These are phyloP conservation scores for Gambelia wislizenii DNA, from an alignment of 2,797 vertebrate species.

Conservation along the genomic window DNA sequence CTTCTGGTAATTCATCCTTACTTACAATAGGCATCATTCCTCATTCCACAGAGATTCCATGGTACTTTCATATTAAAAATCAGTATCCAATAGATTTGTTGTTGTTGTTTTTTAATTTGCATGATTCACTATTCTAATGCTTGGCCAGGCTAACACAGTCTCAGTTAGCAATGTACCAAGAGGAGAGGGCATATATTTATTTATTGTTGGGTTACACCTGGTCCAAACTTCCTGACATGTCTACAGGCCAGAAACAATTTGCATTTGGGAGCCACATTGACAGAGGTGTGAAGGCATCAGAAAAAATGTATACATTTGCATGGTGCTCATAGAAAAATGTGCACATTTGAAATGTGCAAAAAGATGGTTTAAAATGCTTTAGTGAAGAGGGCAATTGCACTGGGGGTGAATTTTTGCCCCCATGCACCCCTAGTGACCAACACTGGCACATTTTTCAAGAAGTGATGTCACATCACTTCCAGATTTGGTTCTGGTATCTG, in stretches of 20 bases:
- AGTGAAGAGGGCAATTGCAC: too few species aligned
- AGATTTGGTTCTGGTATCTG: too few species aligned
- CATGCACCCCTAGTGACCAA: too few species aligned
- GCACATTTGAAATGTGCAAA: background rate
- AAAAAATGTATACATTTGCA: too few species aligned
- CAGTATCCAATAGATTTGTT: background rate
- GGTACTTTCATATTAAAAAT: background rate
- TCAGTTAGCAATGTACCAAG: background rate
- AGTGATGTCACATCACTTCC: too few species aligned
- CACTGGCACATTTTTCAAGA: too few species aligned
- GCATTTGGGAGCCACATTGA: background rate
- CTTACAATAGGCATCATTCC: background rate
- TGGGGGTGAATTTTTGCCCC: too few species aligned
- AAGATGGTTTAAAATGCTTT: too few species aligned
- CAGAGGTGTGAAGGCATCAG: too few species aligned
- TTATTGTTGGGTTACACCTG: too few species aligned
- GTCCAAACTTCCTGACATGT: background rate
- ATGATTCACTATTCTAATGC: background rate
- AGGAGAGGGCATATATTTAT: background rate
- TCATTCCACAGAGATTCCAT: background rate
- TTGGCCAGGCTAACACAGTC: background rate
- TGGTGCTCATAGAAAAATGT: background rate
- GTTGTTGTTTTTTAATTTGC: too few species aligned
- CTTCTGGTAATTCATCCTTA: too few species aligned
- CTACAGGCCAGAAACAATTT: background rate